Conservation (phyloP, 2,113 vertebrate genomes). For the Brachirus orientalis region DNA sequence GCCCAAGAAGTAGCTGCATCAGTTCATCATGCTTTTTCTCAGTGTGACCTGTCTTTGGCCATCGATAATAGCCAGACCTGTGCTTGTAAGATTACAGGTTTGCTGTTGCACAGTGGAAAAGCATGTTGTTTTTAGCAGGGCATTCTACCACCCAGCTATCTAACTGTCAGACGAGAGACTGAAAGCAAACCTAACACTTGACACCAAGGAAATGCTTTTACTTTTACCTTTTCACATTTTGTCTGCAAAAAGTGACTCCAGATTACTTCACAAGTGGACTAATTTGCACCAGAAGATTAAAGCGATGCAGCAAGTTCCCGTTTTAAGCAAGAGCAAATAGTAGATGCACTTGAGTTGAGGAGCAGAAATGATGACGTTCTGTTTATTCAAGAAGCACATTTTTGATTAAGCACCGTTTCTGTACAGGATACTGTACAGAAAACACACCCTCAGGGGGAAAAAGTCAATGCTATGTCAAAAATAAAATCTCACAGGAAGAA, state of each 20-base stretch:
- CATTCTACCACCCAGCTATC: neutral
- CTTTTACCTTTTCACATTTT: neutral
- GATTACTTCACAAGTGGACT: neutral
- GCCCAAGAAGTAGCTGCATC: neutral
- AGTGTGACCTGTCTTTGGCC: neutral
- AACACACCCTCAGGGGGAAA: no score
- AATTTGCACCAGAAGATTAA: no score
- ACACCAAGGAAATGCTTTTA: slow-evolving; percentile 1
- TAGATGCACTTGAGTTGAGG: neutral
- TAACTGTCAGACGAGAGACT: slow-evolving; percentile 30
- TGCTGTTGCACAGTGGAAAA: slow-evolving; percentile 16
- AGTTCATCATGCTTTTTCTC: slow-evolving; percentile 1
- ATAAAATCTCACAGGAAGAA: no score
- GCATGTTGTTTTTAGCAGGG: slow-evolving; percentile 4
- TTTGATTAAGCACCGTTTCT: no score
- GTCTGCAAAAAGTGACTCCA: neutral
- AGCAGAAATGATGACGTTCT: neutral
- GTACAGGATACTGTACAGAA: no score
- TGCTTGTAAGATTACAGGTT: slow-evolving; percentile 44
- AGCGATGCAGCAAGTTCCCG: neutral
- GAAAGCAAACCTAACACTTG: slow-evolving; percentile 30
- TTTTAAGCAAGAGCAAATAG: neutral
- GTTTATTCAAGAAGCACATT: neutral
- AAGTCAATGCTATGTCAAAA: no score
- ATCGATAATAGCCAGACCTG: slow-evolving; percentile 19